These are phyloP conservation scores for Limnodromus scolopaceus DNA, from an alignment of 2,797 vertebrate genomes.

Conservation along the genomic window DNA sequence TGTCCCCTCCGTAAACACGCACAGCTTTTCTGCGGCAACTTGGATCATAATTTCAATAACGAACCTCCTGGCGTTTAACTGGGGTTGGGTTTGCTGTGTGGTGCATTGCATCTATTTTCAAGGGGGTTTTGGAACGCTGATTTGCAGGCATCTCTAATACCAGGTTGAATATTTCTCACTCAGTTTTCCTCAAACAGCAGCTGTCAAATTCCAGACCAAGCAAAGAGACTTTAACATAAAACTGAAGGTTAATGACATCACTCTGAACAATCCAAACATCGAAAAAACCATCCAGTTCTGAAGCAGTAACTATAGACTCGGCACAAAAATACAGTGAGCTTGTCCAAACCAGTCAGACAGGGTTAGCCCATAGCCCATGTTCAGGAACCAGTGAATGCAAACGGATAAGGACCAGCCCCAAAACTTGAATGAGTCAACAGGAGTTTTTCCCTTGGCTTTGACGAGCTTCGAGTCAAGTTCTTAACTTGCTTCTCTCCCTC, in stretches of 20 bases:
- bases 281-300: not conserved
- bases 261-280: not conserved
- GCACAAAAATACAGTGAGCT: not conserved
- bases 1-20: not conserved
- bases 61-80: not conserved
- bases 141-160: not conserved
- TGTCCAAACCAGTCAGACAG: not conserved
- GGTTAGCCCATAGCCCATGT: not conserved
- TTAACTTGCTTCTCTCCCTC: not conserved
- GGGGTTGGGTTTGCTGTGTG: not conserved
- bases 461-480: not conserved
- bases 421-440: not conserved
- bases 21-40: not conserved
- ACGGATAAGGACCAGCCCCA: not conserved
- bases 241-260: not conserved
- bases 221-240: not conserved
- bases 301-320: not conserved
- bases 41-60: not conserved
- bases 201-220: not conserved
- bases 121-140: not conserved
- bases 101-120: not conserved
- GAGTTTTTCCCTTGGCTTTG: not conserved
- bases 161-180: not conserved
- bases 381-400: not conserved
- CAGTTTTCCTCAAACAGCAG: not conserved